These are phyloP conservation scores for Choreutis nemorana DNA, from an alignment of 2,888 invertebrate genomes.

Conservation along the genomic window DNA sequence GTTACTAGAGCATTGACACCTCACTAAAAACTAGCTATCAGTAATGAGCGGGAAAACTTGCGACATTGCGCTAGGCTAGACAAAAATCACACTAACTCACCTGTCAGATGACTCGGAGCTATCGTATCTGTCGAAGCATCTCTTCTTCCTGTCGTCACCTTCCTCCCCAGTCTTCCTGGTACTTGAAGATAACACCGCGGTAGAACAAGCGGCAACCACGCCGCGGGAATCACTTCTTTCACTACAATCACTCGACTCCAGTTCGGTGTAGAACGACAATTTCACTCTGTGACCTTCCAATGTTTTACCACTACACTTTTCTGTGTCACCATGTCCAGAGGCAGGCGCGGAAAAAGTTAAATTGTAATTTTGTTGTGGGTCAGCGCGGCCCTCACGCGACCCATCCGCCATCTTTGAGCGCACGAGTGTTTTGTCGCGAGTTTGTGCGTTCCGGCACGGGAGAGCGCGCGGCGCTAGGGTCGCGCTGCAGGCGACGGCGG, in stretches of 20 bases:
- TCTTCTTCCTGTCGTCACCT: conserved; percentile 77
- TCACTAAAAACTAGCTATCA: conserved; percentile 23
- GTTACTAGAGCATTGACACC: conserved; percentile 64
- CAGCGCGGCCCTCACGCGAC: conserved; percentile 71
- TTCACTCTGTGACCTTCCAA: conserved; percentile 44
- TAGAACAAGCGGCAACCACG: conserved; percentile 45
- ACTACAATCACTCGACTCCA: conserved; percentile 59
- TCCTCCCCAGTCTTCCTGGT: conserved; percentile 42
- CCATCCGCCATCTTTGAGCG: conserved; percentile 86
- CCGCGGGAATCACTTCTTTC: conserved; percentile 61
- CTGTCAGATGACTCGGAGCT: conserved; percentile 95
- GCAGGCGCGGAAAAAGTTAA: conserved; percentile 62
- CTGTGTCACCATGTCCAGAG: conserved; percentile 56
- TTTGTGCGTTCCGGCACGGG: conserved; percentile 36
- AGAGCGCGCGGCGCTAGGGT: conserved; percentile 41
- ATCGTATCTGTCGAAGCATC: conserved; percentile 91
- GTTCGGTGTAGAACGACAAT: conserved; percentile 58
- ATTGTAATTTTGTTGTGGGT: conserved; percentile 65
- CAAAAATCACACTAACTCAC: conserved; percentile 59
- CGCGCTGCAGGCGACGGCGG: conserved; percentile 36
- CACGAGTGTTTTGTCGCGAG: conserved; percentile 67
- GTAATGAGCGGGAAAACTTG: not conserved
- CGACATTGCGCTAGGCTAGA: conserved; percentile 17
- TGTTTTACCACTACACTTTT: conserved; percentile 61
- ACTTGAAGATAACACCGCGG: conserved; percentile 34